Evolutionary conservation across 2,888 invertebrate species (phyloP).

Genomic region (Nycteola revayana): DNA sequence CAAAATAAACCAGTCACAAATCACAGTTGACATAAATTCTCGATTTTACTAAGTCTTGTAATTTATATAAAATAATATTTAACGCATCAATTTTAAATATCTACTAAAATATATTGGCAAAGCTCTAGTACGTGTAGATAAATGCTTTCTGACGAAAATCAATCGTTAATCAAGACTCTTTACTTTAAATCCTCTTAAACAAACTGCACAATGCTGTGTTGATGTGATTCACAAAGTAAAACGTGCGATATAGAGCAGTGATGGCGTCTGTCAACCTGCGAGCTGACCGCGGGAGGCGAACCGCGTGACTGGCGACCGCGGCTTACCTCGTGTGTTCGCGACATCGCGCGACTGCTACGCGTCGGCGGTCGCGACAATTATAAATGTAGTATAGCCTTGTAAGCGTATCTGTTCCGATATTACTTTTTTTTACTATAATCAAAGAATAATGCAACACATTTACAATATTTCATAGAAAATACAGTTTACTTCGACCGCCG

Average conservation of each 20-base stretch:
- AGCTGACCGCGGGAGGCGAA: slow-evolving; percentile 4
- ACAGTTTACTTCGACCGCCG: no score
- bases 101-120: slow-evolving; percentile 56
- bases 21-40: slow-evolving; percentile 81
- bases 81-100: slow-evolving; percentile 60
- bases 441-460: no score
- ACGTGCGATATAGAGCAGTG: slow-evolving; percentile 52
- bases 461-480: no score
- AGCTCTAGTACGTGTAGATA: slow-evolving; percentile 57
- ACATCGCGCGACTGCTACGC: no score
- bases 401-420: no score
- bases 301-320: slow-evolving; percentile 20
- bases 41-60: slow-evolving; percentile 80
- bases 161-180: slow-evolving; percentile 21
- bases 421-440: no score
- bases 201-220: slow-evolving; percentile 21
- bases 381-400: no score
- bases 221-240: slow-evolving; percentile 38
- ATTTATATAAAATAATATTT: slow-evolving; percentile 67
- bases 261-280: slow-evolving; percentile 45
- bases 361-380: no score
- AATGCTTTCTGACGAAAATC: slow-evolving; percentile 61
- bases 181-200: slow-evolving; percentile 28
- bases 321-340: slow-evolving; percentile 1
- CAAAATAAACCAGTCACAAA: slow-evolving; percentile 80